Base-by-base conservation (phyloP, 2,888 invertebrate species). In the Gasteruption jaculator region DNA sequence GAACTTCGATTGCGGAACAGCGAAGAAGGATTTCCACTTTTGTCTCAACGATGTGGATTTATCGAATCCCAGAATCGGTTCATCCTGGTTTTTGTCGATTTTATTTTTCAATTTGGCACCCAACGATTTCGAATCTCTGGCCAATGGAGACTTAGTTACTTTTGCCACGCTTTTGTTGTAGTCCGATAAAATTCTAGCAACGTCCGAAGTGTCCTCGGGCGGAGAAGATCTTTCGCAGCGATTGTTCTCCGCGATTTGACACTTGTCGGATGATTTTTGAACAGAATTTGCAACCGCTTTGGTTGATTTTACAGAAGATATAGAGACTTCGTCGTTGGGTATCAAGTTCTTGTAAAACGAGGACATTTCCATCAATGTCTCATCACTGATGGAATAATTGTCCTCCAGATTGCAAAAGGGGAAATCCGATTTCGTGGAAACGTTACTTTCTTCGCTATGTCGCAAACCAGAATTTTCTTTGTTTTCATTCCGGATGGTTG, bases 101-200 rank as follows among this genome's bases (percentile, higher is more conserved):
- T n/a, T n/a, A n/a, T n/a, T n/a, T n/a, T n/a, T n/a, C n/a, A n/a
- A n/a, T n/a, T n/a, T n/a, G n/a, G n/a, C n/a, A n/a, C n/a, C n/a
- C n/a, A n/a, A n/a, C n/a, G n/a, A n/a, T n/a, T n/a, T n/a, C n/a
- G n/a, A n/a, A n/a, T n/a, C n/a, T n/a, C n/a, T n/a, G n/a, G n/a
- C n/a, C n/a, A n/a, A n/a, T n/a, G n/a, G n/a, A n/a, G n/a, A n/a
- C n/a, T n/a, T n/a, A n/a, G n/a, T n/a, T n/a, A n/a, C 50, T 14
- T 26, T 47, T 4, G 12, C 12, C 3, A 21, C 35, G n/a, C 41
- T 49, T 21, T 46, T 47, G 25, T 61, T 62, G 26, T 62, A 61
- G 18, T 62, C 60, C 1, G 62, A 57, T 3, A 63, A 50, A 11
- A 62, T 63, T 34, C 48, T 55, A 1, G 62, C 59, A 2, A 62